Conservation (phyloP, 1,140 invertebrate species). For the Teleopsis dalmanni region DNA sequence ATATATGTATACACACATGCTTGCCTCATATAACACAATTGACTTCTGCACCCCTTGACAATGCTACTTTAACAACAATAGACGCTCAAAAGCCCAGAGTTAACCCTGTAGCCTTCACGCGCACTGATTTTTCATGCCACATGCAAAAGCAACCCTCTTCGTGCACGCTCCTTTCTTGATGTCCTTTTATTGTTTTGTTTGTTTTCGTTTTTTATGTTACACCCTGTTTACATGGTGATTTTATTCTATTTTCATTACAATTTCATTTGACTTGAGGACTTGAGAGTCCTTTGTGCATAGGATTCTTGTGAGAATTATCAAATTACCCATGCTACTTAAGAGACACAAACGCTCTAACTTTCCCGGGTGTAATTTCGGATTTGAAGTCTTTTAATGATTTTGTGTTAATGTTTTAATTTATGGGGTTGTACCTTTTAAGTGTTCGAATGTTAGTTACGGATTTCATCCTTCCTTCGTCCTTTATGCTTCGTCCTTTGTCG, state of each 20-base stretch:
- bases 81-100: too few relatives aligned
- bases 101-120: too few relatives aligned
- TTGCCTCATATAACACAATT: too few relatives aligned
- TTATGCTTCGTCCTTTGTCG: too few relatives aligned
- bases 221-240: conserved; percentile 5
- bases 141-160: not conserved
- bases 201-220: conserved; percentile 4
- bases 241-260: conserved; percentile 4
- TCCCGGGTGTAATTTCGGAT: too few relatives aligned
- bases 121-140: not conserved
- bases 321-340: not conserved
- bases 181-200: too few relatives aligned
- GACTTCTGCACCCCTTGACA: too few relatives aligned
- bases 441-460: too few relatives aligned
- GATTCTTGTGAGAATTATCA: conserved; percentile 4
- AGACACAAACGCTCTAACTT: not conserved
- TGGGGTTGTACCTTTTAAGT: not conserved
- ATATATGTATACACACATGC: too few relatives aligned
- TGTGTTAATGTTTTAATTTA: conserved; percentile 1
- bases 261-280: not conserved
- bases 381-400: not conserved
- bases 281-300: not conserved
- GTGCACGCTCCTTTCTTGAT: not conserved
- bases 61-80: too few relatives aligned
- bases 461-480: too few relatives aligned